Evolutionary conservation across 2,797 vertebrate genomes (phyloP).

Genomic region (Melopsittacus undulatus): DNA sequence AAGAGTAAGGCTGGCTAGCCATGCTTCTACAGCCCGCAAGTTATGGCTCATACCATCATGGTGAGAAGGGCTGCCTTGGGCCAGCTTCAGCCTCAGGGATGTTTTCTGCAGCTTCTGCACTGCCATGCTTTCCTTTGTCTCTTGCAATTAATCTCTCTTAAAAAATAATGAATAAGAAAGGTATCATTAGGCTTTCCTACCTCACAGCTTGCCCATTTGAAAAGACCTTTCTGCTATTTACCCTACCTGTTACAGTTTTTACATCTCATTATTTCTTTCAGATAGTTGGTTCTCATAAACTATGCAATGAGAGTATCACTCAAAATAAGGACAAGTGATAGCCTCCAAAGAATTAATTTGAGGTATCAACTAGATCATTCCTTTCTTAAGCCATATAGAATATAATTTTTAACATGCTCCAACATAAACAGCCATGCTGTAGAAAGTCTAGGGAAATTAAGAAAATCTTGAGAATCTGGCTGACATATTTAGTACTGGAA

Average conservation of each 20-base stretch:
- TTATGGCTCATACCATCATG: accelerated
- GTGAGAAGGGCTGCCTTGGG: not conserved
- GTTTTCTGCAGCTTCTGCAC: not conserved
- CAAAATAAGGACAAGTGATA: slow-evolving; percentile 8
- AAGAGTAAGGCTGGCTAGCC: not conserved
- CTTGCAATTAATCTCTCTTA: not conserved
- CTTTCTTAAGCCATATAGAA: not conserved
- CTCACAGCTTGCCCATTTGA: not conserved
- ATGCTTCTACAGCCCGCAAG: not conserved
- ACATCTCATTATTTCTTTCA: not conserved
- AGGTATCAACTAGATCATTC: not conserved
- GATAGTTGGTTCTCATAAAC: slow-evolving; percentile 25
- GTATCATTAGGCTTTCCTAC: not conserved
- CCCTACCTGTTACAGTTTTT: not conserved
- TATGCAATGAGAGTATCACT: not conserved
- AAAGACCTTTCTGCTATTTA: not conserved
- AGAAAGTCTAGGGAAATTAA: slow-evolving; percentile 14
- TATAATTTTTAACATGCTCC: slow-evolving; percentile 16
- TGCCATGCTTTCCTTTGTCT: not conserved
- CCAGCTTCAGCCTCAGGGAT: not conserved
- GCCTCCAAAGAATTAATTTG: slow-evolving; percentile 14
- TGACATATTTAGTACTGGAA: not conserved
- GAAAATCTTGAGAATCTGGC: not conserved
- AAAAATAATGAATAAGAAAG: not conserved
- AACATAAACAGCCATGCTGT: not conserved